These are phyloP conservation scores for Sparidentex hasta DNA, from an alignment of 2,797 vertebrate species.

Conservation along the genomic window DNA sequence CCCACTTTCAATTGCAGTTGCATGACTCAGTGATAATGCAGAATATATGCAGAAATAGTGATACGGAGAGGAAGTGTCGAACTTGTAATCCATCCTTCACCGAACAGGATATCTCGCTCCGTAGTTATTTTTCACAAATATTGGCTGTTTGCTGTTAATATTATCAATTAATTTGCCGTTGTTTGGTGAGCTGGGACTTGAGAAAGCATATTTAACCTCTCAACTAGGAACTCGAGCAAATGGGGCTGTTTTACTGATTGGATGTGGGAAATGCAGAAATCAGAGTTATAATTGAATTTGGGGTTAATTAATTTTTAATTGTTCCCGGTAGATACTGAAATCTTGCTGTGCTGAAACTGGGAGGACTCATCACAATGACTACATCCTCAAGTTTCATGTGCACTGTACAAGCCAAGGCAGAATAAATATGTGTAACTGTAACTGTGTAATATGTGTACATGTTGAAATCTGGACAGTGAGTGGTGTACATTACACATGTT, in stretches of 20 bases:
- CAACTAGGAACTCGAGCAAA: not conserved
- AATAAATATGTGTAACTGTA: not conserved
- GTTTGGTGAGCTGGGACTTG: slow-evolving; percentile 8
- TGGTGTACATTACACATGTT: no score
- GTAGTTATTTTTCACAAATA: not conserved
- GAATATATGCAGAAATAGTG: slow-evolving; percentile 1
- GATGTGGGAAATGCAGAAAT: slow-evolving; percentile 11
- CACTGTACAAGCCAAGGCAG: not conserved
- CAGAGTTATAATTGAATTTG: slow-evolving; percentile 17
- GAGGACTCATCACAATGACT: slow-evolving; percentile 12
- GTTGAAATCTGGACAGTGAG: no score
- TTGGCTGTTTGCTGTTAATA: slow-evolving; percentile 14
- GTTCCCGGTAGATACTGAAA: slow-evolving; percentile 12
- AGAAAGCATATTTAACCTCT: slow-evolving; percentile 10
- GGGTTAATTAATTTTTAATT: slow-evolving; percentile 36
- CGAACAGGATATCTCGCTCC: not conserved
- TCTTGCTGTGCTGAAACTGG: slow-evolving; percentile 3
- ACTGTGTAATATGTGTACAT: no score
- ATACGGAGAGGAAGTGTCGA: not conserved
- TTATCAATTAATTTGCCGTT: not conserved
- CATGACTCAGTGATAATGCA: slow-evolving; percentile 19
- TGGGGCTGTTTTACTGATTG: slow-evolving; percentile 24
- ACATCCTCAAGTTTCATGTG: not conserved
- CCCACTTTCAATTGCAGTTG: slow-evolving; percentile 23
- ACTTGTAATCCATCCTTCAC: slow-evolving; percentile 15